Evolutionary conservation across 2,113 vertebrate genomes (phyloP).

Genomic region (Lamprologus ornatipinnis): DNA sequence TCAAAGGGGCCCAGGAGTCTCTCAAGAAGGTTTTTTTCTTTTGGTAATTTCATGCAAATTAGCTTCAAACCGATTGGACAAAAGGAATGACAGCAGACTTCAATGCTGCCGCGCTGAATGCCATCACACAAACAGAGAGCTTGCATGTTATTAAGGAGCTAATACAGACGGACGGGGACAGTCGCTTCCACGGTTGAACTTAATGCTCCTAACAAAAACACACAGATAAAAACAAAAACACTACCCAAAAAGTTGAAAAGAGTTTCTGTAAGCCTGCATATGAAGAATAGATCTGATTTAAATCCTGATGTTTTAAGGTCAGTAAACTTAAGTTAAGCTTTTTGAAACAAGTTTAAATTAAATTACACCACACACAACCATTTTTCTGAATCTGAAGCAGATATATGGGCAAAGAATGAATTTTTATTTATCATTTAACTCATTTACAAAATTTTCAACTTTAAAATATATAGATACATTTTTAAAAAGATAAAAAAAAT

Average conservation of each 20-base stretch:
- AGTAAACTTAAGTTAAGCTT: background rate
- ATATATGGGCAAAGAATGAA: background rate
- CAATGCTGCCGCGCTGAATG: conserved; percentile 52
- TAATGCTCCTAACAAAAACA: conserved; percentile 6
- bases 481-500: background rate
- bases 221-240: background rate
- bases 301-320: background rate
- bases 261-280: background rate
- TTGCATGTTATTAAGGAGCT: conserved; percentile 33
- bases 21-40: conserved; percentile 48
- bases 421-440: background rate
- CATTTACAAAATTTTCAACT: background rate
- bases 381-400: background rate
- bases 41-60: conserved; percentile 66
- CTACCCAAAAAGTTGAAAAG: background rate
- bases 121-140: conserved; percentile 15
- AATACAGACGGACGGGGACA: conserved; percentile 15
- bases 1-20: conserved; percentile 36
- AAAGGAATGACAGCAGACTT: conserved; percentile 56
- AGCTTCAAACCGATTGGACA: conserved; percentile 55
- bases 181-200: background rate
- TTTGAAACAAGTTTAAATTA: background rate
- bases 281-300: background rate
- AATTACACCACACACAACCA: background rate
- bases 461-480: background rate